A percentile compares a stretch with the other conserved stretches of the same genome.
Evolutionary conservation across 2,113 vertebrate genomes (phyloP).

Genomic region (Campylomormyrus numenius): DNA sequence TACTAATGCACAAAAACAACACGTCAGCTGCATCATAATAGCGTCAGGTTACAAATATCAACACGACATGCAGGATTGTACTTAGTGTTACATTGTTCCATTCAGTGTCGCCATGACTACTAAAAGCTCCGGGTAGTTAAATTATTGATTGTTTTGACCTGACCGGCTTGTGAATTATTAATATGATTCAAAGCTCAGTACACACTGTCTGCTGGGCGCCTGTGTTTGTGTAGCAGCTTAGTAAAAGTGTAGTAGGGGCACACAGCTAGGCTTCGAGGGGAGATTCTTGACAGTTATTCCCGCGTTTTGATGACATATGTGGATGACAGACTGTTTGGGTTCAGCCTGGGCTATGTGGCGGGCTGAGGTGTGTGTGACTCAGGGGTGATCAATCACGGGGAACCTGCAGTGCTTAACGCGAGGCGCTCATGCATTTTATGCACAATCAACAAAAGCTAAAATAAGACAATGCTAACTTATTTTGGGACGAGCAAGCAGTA

Average conservation of each 20-base stretch:
- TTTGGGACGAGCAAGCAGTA: neutral
- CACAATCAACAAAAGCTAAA: neutral
- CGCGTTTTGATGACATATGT: neutral
- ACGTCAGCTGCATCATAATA: neutral
- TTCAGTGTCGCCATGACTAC: conserved; percentile 46
- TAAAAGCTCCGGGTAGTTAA: conserved; percentile 45
- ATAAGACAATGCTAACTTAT: neutral
- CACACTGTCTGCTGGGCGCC: neutral
- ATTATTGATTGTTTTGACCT: conserved; percentile 59
- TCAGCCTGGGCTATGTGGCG: neutral
- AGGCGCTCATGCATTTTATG: neutral
- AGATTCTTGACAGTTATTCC: neutral
- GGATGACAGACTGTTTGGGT: neutral
- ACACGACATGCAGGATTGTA: neutral
- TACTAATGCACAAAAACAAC: neutral
- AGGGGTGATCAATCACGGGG: neutral
- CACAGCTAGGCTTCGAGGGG: neutral
- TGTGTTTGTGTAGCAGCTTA: conserved; percentile 5
- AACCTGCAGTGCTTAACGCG: neutral
- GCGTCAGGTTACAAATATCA: neutral
- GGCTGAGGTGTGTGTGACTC: neutral
- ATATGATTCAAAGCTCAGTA: conserved; percentile 39
- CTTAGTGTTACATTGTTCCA: neutral
- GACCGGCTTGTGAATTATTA: conserved; percentile 63
- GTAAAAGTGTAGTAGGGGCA: neutral